Conservation (phyloP, 1,140 invertebrate species). For the Hyphantria cunea region DNA sequence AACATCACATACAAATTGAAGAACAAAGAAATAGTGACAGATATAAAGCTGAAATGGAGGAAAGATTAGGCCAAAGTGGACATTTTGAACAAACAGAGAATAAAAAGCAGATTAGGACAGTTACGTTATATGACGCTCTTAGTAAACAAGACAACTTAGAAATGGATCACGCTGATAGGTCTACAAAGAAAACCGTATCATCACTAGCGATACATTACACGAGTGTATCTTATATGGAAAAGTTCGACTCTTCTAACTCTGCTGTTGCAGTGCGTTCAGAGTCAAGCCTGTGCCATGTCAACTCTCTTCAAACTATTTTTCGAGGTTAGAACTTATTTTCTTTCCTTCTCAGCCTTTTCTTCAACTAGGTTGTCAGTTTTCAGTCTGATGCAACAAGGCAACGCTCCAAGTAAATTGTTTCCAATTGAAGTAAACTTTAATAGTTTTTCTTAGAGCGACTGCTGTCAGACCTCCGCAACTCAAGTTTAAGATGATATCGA, state of each 20-base stretch:
- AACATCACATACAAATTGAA: neutral
- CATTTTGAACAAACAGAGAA: neutral
- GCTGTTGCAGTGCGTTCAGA: slow-evolving; percentile 24
- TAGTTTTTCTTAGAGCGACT: no score
- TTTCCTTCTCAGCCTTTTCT: no score
- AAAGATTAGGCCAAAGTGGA: neutral
- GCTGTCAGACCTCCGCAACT: no score
- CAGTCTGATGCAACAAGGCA: no score
- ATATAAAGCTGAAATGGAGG: neutral
- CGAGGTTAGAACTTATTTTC: slow-evolving; percentile 44
- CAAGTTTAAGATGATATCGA: no score
- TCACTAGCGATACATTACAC: slow-evolving; percentile 49
- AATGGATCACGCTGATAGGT: neutral
- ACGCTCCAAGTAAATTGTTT: no score
- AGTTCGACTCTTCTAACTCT: slow-evolving; percentile 44
- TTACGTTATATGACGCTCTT: slow-evolving; percentile 4
- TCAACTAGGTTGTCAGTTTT: no score
- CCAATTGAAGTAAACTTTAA: no score
- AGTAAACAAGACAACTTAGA: neutral
- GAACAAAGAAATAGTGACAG: neutral
- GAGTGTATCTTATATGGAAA: slow-evolving; percentile 37
- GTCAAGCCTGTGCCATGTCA: slow-evolving; percentile 21
- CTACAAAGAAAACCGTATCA: slow-evolving; percentile 38
- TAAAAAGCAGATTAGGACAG: neutral
- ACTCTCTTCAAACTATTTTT: slow-evolving; percentile 57